phyloP scores from a whole-genome alignment of 2,113 vertebrate species.

The Vicugna pacos region DNA sequence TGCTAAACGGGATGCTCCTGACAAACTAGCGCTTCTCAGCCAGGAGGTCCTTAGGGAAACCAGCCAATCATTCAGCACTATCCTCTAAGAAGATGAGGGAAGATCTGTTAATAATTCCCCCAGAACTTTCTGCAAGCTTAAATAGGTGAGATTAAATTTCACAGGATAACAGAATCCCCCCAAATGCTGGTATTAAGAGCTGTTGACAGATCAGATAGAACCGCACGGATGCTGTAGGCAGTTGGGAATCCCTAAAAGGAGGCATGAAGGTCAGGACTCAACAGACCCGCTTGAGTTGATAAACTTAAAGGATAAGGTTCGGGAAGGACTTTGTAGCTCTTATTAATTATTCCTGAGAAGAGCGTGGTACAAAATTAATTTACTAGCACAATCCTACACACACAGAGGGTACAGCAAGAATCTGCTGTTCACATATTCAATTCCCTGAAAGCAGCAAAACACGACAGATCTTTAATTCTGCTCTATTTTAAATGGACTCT shows the following conservation, averaged over 20 bases:
- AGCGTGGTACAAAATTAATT: background rate
- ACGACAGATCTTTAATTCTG: background rate
- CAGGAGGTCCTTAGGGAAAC: slow-evolving; percentile 65
- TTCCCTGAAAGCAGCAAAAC: background rate
- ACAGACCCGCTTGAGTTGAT: slow-evolving; percentile 28
- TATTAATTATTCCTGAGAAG: slow-evolving; percentile 42
- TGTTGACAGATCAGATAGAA: slow-evolving; percentile 81
- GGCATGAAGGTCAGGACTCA: slow-evolving; percentile 63
- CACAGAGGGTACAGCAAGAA: background rate
- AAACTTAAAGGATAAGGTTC: slow-evolving; percentile 33
- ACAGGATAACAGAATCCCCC: slow-evolving; percentile 81
- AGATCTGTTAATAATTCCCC: slow-evolving; percentile 81
- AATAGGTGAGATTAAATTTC: slow-evolving; percentile 82
- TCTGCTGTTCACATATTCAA: background rate
- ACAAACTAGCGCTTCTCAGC: slow-evolving; percentile 63
- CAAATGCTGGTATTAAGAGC: slow-evolving; percentile 79
- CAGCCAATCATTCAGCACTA: slow-evolving; percentile 67
- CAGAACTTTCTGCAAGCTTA: slow-evolving; percentile 76
- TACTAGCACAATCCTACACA: background rate
- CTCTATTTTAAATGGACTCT: background rate
- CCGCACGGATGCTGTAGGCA: slow-evolving; percentile 62
- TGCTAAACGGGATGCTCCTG: slow-evolving; percentile 70
- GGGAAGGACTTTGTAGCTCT: slow-evolving; percentile 23
- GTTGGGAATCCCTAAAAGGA: slow-evolving; percentile 73
- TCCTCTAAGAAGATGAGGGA: slow-evolving; percentile 71